Evolutionary conservation across 2,113 vertebrate genomes (phyloP).

Genomic region (Potamarius usumacintae): DNA sequence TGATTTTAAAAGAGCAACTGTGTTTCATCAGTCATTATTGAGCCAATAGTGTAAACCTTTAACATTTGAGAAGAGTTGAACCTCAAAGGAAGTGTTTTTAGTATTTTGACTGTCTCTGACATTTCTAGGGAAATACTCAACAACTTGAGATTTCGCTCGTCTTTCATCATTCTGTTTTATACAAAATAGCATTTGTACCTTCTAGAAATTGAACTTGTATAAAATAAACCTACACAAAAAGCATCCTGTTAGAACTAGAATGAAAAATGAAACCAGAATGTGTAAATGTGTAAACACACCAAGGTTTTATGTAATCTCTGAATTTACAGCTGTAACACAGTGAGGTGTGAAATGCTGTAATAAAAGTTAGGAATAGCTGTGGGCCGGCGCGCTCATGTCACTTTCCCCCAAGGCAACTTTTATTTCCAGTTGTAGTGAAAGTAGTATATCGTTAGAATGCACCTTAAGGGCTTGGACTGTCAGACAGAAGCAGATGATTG

Average conservation of each 20-base stretch:
- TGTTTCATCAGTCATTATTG: constrained; percentile 19
- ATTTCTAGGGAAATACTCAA: constrained; percentile 7
- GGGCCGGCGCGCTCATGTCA: background rate
- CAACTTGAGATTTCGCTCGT: background rate
- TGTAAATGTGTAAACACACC: background rate
- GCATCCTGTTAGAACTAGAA: constrained; percentile 3
- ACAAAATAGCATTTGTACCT: constrained; percentile 7
- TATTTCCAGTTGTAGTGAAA: constrained; percentile 27
- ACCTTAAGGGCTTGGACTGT: constrained; percentile 14
- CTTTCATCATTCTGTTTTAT: background rate
- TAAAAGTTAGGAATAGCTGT: constrained; percentile 31
- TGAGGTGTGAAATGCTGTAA: constrained; percentile 35
- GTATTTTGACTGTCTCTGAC: constrained; percentile 7
- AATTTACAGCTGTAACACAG: background rate
- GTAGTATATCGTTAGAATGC: background rate
- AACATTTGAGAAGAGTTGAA: constrained; percentile 31
- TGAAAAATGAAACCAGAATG: background rate
- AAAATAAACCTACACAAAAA: background rate
- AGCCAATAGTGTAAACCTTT: constrained; percentile 23
- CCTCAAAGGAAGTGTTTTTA: background rate
- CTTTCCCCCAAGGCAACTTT: constrained; percentile 7
- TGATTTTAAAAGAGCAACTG: constrained; percentile 30
- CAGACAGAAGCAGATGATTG: constrained; percentile 17
- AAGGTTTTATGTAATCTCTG: constrained; percentile 31
- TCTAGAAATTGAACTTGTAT: background rate